phyloP scores from a whole-genome alignment of 2,888 invertebrate genomes.

The Orthosia incerta region DNA sequence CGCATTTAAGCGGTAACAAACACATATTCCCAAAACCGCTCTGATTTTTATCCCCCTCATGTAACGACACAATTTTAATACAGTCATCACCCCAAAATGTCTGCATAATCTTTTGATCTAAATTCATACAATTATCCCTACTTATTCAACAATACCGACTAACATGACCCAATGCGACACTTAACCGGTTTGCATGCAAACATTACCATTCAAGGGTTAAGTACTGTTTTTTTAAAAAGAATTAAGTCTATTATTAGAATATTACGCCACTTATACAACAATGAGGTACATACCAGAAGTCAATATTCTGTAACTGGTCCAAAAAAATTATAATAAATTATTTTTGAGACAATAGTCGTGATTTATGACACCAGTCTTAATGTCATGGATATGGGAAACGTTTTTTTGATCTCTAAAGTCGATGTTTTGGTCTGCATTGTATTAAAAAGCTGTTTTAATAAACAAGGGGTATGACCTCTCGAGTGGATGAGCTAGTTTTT shows the following conservation, averaged over 20 bases:
- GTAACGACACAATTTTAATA: conserved; percentile 53
- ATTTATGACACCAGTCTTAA: conserved; percentile 69
- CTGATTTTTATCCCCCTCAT: conserved; percentile 37
- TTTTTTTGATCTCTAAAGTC: conserved; percentile 50
- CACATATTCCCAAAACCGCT: conserved; percentile 34
- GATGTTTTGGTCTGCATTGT: conserved; percentile 50
- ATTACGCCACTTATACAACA: conserved; percentile 79
- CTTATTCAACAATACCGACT: conserved; percentile 57
- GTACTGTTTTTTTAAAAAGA: conserved; percentile 66
- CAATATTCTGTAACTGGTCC: conserved; percentile 74
- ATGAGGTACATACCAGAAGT: conserved; percentile 79
- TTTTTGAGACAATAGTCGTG: conserved; percentile 73
- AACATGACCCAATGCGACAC: conserved; percentile 51
- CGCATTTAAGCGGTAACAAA: not conserved
- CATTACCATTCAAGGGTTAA: conserved; percentile 63
- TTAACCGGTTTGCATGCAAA: conserved; percentile 64
- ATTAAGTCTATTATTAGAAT: conserved; percentile 77
- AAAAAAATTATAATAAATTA: conserved; percentile 68
- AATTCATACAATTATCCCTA: conserved; percentile 67
- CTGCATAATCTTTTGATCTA: conserved; percentile 63
- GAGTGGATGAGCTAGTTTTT: conserved; percentile 35
- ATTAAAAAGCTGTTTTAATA: conserved; percentile 54
- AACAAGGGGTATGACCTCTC: conserved; percentile 50
- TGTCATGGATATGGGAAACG: conserved; percentile 71
- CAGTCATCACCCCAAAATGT: conserved; percentile 61